Percentiles rank a stretch among this genome's conserved stretches.
Evolutionary conservation across 2,113 vertebrate species (phyloP).

Genomic region (Pica pica): DNA sequence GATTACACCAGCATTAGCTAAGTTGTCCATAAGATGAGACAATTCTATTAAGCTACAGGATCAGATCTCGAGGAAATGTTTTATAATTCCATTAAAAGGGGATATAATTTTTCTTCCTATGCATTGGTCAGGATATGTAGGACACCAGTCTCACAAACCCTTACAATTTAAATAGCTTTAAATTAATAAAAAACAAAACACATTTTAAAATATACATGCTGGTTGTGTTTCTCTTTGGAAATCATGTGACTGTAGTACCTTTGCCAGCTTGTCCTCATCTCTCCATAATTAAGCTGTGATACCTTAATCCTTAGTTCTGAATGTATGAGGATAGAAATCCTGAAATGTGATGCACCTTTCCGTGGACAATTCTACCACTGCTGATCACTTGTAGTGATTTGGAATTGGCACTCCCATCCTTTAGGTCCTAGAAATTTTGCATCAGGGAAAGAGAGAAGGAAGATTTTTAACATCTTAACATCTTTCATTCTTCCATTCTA

Average conservation of each 20-base stretch:
- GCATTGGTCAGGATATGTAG: not conserved
- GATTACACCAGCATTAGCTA: constrained; percentile 49
- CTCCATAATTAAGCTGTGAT: not conserved
- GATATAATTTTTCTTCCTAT: constrained; percentile 15
- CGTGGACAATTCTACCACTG: not conserved
- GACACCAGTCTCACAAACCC: not conserved
- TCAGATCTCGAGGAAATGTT: constrained; percentile 49
- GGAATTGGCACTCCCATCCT: not conserved
- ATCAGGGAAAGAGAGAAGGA: not conserved
- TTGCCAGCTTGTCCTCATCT: not conserved
- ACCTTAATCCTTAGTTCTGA: not conserved
- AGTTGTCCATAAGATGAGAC: constrained; percentile 34
- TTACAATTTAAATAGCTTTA: not conserved
- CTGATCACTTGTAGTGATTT: not conserved
- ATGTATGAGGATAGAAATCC: not conserved
- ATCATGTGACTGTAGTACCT: not conserved
- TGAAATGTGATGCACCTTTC: not conserved
- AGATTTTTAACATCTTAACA: not conserved
- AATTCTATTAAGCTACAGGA: constrained; percentile 37
- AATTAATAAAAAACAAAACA: not conserved
- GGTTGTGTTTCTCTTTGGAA: not conserved
- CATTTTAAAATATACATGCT: not conserved
- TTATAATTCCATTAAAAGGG: constrained; percentile 45
- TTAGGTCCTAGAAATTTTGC: not conserved
- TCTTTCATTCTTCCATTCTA: not conserved